Evolutionary conservation across 2,113 vertebrate species (phyloP).

Genomic region (Urocolius indicus): DNA sequence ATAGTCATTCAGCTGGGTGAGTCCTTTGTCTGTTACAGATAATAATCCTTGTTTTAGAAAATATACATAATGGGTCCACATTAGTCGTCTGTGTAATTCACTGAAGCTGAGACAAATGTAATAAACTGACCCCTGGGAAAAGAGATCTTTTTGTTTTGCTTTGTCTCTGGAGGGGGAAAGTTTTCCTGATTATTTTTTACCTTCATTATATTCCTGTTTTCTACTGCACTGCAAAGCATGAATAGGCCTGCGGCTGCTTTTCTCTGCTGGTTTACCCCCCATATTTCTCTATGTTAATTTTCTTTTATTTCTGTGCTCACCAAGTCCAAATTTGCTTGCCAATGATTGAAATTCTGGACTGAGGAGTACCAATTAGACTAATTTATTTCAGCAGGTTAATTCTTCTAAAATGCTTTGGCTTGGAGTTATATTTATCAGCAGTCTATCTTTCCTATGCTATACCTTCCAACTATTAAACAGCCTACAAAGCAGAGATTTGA

Average conservation of each 20-base stretch:
- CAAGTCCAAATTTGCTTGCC: not conserved
- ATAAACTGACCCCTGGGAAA: conserved; percentile 42
- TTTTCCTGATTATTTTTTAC: conserved; percentile 1
- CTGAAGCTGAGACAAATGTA: conserved; percentile 9
- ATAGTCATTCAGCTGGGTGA: not conserved
- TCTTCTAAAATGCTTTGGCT: conserved; percentile 10
- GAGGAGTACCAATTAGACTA: not conserved
- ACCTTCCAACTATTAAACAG: not conserved
- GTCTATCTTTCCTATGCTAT: not conserved
- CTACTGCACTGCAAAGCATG: not conserved
- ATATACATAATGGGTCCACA: not conserved
- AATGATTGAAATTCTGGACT: not conserved
- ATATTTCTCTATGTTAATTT: not conserved
- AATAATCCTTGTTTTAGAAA: conserved; percentile 28
- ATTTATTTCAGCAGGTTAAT: conserved; percentile 29
- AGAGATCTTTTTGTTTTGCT: not conserved
- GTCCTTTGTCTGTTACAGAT: conserved; percentile 4
- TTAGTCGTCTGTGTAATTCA: conserved; percentile 25
- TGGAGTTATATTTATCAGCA: not conserved
- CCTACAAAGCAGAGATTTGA: not conserved
- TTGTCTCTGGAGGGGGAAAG: not conserved
- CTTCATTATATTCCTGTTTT: not conserved
- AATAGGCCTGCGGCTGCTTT: not conserved
- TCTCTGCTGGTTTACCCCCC: not conserved
- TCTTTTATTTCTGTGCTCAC: not conserved